Evolutionary conservation across 2,888 invertebrate species (phyloP).

Genomic region (Sisyra terminalis): DNA sequence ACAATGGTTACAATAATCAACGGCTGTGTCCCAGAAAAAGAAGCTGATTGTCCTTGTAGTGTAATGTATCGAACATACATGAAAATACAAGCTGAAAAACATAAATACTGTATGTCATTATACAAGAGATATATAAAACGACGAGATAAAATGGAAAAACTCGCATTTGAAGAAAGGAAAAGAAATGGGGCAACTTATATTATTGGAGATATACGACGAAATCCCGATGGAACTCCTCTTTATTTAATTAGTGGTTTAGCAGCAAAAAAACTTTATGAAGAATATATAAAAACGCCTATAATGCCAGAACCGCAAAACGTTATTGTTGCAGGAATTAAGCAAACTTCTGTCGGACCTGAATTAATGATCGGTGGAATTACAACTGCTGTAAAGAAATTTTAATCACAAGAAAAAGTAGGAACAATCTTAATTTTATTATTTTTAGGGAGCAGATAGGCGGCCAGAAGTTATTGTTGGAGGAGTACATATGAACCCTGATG

Average conservation of each 20-base stretch:
- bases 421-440: background rate
- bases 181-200: background rate
- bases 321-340: too few species aligned
- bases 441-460: background rate
- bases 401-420: too few species aligned
- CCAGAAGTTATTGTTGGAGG: slow-evolving; percentile 2
- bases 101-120: slow-evolving; percentile 17
- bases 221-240: background rate
- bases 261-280: slow-evolving; percentile 3
- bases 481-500: background rate
- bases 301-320: background rate
- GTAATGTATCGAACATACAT: slow-evolving; percentile 15
- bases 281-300: background rate
- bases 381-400: too few species aligned
- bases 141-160: background rate
- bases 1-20: slow-evolving; percentile 11
- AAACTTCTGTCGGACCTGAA: too few species aligned
- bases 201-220: slow-evolving; percentile 3
- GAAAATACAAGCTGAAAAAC: slow-evolving; percentile 17
- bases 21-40: slow-evolving; percentile 16
- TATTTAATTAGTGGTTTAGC: slow-evolving; percentile 5
- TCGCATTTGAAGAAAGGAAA: background rate
- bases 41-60: slow-evolving; percentile 20
- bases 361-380: too few species aligned
- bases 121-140: slow-evolving; percentile 1